Evolutionary conservation across 2,113 vertebrate genomes (phyloP).

Genomic region (Peromyscus leucopus): DNA sequence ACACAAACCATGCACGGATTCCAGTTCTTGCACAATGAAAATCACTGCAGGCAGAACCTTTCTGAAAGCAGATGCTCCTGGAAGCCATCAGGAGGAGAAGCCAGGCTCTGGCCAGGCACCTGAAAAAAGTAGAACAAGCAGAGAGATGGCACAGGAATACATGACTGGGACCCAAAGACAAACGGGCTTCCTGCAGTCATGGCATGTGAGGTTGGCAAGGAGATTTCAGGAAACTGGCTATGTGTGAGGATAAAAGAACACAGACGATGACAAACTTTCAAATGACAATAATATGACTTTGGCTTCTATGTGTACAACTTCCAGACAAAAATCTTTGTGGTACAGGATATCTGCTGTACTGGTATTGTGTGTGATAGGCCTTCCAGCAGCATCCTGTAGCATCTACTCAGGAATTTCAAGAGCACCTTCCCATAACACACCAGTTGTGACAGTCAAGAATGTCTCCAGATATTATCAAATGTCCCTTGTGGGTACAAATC

Average conservation of each 20-base stretch:
- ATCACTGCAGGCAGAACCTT: background rate
- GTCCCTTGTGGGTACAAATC: background rate
- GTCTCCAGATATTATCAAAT: background rate
- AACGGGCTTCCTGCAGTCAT: background rate
- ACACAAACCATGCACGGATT: background rate
- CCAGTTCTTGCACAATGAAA: too few species aligned
- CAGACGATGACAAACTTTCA: background rate
- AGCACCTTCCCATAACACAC: background rate
- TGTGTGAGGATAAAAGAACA: background rate
- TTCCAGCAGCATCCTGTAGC: background rate
- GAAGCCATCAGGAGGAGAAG: background rate
- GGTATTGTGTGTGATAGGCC: too few species aligned
- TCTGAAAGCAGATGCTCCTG: background rate
- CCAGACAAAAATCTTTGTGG: background rate
- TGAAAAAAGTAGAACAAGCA: background rate
- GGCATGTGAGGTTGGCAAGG: background rate
- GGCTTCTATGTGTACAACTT: background rate
- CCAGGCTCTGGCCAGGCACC: background rate
- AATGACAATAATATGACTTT: too few species aligned
- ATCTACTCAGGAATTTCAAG: background rate
- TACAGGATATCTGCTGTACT: accelerated
- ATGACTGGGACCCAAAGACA: background rate
- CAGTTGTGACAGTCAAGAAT: background rate
- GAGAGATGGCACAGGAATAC: background rate
- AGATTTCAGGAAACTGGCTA: background rate